Evolutionary conservation across 2,797 vertebrate species (phyloP).

Genomic region (Cyclura pinguis): DNA sequence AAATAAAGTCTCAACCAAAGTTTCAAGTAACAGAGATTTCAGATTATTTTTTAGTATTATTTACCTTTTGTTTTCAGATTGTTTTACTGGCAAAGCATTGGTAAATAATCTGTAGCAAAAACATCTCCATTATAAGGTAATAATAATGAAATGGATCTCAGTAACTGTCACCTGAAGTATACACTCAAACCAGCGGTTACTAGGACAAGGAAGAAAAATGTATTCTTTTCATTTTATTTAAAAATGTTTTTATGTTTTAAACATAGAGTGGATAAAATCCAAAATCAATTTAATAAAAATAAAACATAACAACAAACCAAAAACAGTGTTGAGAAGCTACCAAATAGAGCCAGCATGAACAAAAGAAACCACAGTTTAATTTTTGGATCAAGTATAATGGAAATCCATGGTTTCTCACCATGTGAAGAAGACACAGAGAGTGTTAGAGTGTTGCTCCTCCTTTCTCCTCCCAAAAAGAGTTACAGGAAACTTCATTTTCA

Average conservation of each 20-base stretch:
- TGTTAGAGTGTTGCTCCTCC: background rate
- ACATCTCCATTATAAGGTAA: background rate
- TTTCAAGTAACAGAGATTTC: slow-evolving; percentile 2
- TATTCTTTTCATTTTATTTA: background rate
- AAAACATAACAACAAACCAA: background rate
- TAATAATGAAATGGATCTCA: slow-evolving; percentile 5
- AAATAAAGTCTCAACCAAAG: background rate
- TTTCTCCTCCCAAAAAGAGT: background rate
- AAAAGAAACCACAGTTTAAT: background rate
- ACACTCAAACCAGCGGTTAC: background rate
- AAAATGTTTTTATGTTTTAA: background rate
- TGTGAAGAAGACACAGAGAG: background rate
- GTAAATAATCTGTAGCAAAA: background rate
- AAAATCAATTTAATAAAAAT: background rate
- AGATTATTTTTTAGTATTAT: background rate
- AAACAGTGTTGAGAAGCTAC: background rate
- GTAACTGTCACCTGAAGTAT: slow-evolving; percentile 22
- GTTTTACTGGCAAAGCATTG: background rate
- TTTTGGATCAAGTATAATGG: too few species aligned
- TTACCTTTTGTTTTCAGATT: background rate
- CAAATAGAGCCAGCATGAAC: background rate
- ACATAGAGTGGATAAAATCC: background rate
- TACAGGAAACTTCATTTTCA: background rate
- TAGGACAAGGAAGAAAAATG: background rate
- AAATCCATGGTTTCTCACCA: background rate